Evolutionary conservation across 2,888 invertebrate species (phyloP), one percentile per base, ranked within the genome.

Genomic region (Drosophila helvetica): DNA sequence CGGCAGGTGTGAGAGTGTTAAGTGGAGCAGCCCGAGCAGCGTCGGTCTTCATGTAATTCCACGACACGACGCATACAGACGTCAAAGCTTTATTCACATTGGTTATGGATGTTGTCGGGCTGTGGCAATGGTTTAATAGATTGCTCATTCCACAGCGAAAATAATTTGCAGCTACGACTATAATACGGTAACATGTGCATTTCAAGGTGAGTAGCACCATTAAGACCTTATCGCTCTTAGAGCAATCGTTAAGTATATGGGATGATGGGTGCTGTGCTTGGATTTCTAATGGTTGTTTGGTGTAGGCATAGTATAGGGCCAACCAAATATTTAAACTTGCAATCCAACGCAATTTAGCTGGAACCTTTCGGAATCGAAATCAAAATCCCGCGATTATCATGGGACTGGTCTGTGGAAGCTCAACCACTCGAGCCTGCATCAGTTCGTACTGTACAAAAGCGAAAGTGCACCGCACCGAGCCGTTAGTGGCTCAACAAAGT

Each of bases 161-260:
- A 76, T 71, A 67, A 69, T 67, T 64, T 77, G 53, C 61, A 56
- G 50, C 57, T 33, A 62, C 53, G 58, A 51, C 62, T 63, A 69
- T 61, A 63, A 68, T 53, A 54, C 54, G 63, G 46, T 65, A 73
- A 79, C 50, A 45, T 66, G 60, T 57, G 61, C 72, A 80, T 83
- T 79, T 84, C 86, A 83, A 83, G 86, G 86, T 83, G 68, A 83
- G 53, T 64, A 74, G 30, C 65, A 47, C 50, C 59, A 75, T 77
- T 68, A 58, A 46, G 48, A 53, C 52, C 25, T 38, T 38, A 15
- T 6, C 69, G 63, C 70, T 64, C 25, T 55, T 45, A 58, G 63
- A 61, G 59, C 52, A 50, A 52, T 51, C 66, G 66, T 46, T 66
- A 33, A 65, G 17, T 17, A n/a, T 51, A 25, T 42, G 63, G 38